Conservation (phyloP, 2,888 invertebrate species). For the Amiota minor region DNA sequence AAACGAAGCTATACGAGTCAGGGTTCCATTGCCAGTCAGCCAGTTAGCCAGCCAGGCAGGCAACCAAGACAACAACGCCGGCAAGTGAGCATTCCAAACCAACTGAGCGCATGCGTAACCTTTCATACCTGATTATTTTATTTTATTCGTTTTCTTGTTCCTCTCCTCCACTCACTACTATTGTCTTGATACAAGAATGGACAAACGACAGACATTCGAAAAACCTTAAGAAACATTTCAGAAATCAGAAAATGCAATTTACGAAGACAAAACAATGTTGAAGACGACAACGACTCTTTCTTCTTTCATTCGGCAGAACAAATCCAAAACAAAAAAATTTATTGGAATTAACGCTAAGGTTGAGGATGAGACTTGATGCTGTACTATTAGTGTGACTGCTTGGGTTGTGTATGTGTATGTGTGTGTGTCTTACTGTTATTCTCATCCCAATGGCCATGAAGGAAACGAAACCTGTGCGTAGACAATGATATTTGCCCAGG, state of each 20-base stretch:
- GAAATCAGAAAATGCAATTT: constrained; percentile 67
- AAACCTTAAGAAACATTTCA: constrained; percentile 34
- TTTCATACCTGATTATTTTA: constrained; percentile 63
- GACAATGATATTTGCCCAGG: constrained; percentile 17
- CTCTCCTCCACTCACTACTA: constrained; percentile 28
- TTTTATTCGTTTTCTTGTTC: constrained; percentile 34
- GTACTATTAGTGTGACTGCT: not conserved
- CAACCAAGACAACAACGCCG: constrained; percentile 34
- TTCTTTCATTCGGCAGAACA: constrained; percentile 9
- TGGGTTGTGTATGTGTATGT: not conserved
- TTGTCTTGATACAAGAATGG: not conserved
- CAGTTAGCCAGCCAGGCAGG: constrained; percentile 29
- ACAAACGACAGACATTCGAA: not conserved
- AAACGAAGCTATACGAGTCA: too few species aligned
- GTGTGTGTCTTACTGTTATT: not conserved
- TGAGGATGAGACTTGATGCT: not conserved
- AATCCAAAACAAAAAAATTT: constrained; percentile 43
- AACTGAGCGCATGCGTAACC: constrained; percentile 63
- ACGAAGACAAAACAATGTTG: constrained; percentile 52
- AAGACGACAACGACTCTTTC: constrained; percentile 2
- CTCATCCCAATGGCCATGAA: not conserved
- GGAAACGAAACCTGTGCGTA: constrained; percentile 9
- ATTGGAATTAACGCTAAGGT: constrained; percentile 59
- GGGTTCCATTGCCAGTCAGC: not conserved
- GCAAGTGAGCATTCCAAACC: constrained; percentile 60